Base-by-base conservation (phyloP, 2,113 vertebrate species). In the Fulmarus glacialis region DNA sequence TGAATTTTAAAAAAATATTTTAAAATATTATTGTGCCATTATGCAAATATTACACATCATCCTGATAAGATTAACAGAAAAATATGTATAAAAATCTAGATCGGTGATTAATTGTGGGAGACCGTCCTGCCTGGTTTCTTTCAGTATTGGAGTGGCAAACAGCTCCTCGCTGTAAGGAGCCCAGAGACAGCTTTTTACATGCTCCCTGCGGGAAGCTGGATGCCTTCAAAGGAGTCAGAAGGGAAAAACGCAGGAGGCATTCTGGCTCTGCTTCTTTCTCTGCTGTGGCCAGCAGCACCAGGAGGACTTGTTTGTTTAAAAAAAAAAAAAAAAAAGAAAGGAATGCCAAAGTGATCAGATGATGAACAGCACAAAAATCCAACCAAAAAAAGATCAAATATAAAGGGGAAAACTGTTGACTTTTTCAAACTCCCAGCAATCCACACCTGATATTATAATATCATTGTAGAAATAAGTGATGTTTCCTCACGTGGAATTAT, bases 221-320 rank as follows among this genome's bases (percentile, higher is more conserved):
- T 77, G 81, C 73, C 89, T 87, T 91, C 92, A 93, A 81, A 95
- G 84, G 55, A 91, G 72, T 95, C 90, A 93, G 87, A 95, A 96
- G 87, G 94, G 43, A 53, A 95, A 90, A 95, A 75, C 2, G 3
- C 24, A 1, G 94, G 91, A 87, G 87, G 64, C 48, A 94, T 95
- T 94, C 80, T 96, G 90, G 90, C 91, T 91, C 68, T 75, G 64
- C 66, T 78, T 30, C 78, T 84, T 58, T 58, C 70, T 95, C 73
- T 82, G 91, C 60, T 48, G 32, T 50, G 87, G 87, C 91, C 89
- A 93, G 60, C 47, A 93, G 52, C 9, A 2, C 58, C 68, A 66
- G 53, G 70, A 89, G 26, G 48, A 82, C 32, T 75, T 62, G 20
- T 80, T 94, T 80, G 53, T 53, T 64, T 64, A 42, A 78, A 89